Evolutionary conservation across 2,888 invertebrate species (phyloP), one percentile per base, ranked within the genome.

Genomic region (Zygaena filipendulae): DNA sequence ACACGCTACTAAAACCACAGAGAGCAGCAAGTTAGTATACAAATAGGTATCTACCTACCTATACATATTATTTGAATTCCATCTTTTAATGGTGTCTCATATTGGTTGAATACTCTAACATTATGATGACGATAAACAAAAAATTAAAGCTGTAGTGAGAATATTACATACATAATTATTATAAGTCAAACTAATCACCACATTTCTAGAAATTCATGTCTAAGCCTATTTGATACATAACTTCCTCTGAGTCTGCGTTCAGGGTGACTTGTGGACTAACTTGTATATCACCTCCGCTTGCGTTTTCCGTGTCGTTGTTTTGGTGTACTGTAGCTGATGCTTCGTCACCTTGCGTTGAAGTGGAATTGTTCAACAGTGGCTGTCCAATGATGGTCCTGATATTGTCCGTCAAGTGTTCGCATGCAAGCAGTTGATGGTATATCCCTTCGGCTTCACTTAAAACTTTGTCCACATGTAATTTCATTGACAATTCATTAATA

Each of bases 401-500:
- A 36, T 85, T 82, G 55, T 91, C 87, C 0, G 88, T 87, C 29
- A 92, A 67, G 45, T 87, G 84, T 1, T 85, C 83, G 0, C 88
- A 84, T 8, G 85, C 83, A 42, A 87, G 85, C 1, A 98, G 82
- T 66, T 98, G 97, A 46, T 90, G 83, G 68, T 89, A 97, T 45
- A 98, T 95, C 5, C 92, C 92, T 68, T 98, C 97, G 0, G 97
- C 97, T 35, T 87, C 86, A 45, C 88, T 88, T 12, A 98, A 69
- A 25, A 91, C 90, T 40, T 86, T 83, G 34, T 91, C 87, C 5
- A 98, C 81, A 52, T 96, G 89, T 25, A 98, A 87, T 39, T 89
- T 86, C 61, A 92, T 87, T 7, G 94, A 91, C 39, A 98, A 75
- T 59, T 98, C 97, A 71, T 99, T 99, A 38, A 98, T 91, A 59